phyloP scores from a whole-genome alignment of 1,140 invertebrate species.

The Drosophila ogumai region DNA sequence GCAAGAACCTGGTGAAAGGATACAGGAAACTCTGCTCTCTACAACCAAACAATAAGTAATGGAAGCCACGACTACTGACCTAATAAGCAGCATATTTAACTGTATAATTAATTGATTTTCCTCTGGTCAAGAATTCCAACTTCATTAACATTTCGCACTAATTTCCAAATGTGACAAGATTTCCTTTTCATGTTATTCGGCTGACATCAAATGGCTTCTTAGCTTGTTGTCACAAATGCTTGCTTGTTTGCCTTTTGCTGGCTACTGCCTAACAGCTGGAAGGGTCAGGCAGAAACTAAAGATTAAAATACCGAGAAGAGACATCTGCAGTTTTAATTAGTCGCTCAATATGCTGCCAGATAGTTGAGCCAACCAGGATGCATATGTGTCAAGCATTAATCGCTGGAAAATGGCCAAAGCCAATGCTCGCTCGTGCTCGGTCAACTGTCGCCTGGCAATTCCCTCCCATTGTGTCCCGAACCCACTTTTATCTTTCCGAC shows the following conservation, averaged over 20 bases:
- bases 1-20: too few species aligned
- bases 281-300: neutral
- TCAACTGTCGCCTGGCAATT: conserved; percentile 8
- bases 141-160: neutral
- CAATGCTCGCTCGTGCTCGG: conserved; percentile 31
- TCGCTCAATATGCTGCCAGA: conserved; percentile 59
- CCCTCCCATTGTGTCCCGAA: neutral
- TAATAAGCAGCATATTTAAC: neutral
- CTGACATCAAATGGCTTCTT: conserved; percentile 16
- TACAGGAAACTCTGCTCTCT: too few species aligned
- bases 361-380: conserved; percentile 16
- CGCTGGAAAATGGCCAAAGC: conserved; percentile 31
- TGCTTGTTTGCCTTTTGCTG: conserved; percentile 6
- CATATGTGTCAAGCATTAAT: conserved; percentile 8
- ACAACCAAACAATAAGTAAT: too few species aligned
- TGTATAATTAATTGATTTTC: neutral
- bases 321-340: conserved; percentile 56
- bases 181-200: conserved; percentile 1
- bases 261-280: neutral
- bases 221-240: conserved; percentile 44
- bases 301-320: neutral
- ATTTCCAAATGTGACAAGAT: conserved; percentile 2
- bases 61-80: neutral
- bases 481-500: conserved; percentile 9
- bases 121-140: neutral